Conservation (phyloP, 2,797 vertebrate species). For the Pagetopsis macropterus region DNA sequence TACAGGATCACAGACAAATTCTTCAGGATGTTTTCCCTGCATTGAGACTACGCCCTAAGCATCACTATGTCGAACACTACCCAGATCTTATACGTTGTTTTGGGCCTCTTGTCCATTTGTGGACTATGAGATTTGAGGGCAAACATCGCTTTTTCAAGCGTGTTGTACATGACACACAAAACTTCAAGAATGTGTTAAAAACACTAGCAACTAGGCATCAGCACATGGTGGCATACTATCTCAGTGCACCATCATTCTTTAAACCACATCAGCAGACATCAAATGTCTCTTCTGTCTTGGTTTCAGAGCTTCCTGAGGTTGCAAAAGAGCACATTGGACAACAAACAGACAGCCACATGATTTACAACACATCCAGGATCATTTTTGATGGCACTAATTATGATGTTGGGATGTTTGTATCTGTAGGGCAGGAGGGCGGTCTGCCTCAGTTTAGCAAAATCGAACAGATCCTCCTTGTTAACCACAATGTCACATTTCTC, state of each 20-base stretch:
- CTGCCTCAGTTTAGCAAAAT: not conserved
- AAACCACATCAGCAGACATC: constrained; percentile 4
- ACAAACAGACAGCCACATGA: not conserved
- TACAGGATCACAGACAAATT: not conserved
- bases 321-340: constrained; percentile 3
- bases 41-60: not conserved
- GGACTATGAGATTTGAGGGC: constrained; percentile 23
- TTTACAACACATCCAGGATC: constrained; percentile 9
- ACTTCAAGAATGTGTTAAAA: constrained; percentile 11
- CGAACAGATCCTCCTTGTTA: constrained; percentile 6
- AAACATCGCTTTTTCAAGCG: constrained; percentile 1
- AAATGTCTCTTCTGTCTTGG: constrained; percentile 3
- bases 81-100: not conserved
- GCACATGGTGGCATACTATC: not conserved
- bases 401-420: constrained; percentile 3
- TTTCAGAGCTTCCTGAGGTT: not conserved
- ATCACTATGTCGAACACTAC: constrained; percentile 7
- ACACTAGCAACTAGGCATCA: not conserved
- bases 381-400: constrained; percentile 7
- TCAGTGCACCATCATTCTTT: not conserved
- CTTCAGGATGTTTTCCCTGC: not conserved
- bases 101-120: constrained; percentile 13
- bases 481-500: not conserved
- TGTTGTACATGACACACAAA: not conserved
- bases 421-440: not conserved